phyloP scores from a whole-genome alignment of 2,797 vertebrate genomes.

The Gephyroberyx darwinii region DNA sequence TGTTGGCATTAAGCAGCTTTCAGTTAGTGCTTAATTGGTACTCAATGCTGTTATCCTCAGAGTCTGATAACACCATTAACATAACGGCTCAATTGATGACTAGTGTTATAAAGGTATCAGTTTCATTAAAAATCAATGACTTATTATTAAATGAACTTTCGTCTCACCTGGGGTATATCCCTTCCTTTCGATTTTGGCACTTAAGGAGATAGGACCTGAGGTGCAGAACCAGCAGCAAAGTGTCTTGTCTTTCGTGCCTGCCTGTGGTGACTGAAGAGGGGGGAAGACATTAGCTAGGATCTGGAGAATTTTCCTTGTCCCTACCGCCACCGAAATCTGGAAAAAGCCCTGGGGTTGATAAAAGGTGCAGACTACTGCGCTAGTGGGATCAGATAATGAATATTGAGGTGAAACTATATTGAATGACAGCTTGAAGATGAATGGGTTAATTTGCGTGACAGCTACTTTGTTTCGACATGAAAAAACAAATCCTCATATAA shows the following conservation, averaged over 20 bases:
- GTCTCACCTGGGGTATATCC: slow-evolving; percentile 96
- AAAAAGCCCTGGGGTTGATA: neutral
- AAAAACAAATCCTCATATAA: too few species aligned
- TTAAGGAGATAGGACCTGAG: slow-evolving; percentile 99
- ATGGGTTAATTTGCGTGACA: too few species aligned
- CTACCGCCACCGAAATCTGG: too few species aligned
- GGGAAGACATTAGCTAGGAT: slow-evolving; percentile 5
- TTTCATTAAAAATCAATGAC: slow-evolving; percentile 17
- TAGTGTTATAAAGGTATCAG: neutral
- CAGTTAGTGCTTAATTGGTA: slow-evolving; percentile 2
- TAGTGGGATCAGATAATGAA: too few species aligned
- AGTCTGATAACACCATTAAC: slow-evolving; percentile 1
- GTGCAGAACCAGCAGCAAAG: slow-evolving; percentile 99
- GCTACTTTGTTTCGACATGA: too few species aligned
- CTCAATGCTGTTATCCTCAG: slow-evolving; percentile 5
- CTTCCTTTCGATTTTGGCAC: slow-evolving; percentile 99
- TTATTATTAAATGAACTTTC: neutral
- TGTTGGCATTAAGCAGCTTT: neutral
- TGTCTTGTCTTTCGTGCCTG: slow-evolving; percentile 99
- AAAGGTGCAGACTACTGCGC: neutral
- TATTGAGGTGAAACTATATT: too few species aligned
- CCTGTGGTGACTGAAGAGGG: slow-evolving; percentile 92
- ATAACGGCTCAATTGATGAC: slow-evolving; percentile 7
- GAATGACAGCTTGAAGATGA: too few species aligned
- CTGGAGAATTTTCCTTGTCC: neutral